Conservation (phyloP, 2,888 invertebrate species). For the Epinotia demarniana region DNA sequence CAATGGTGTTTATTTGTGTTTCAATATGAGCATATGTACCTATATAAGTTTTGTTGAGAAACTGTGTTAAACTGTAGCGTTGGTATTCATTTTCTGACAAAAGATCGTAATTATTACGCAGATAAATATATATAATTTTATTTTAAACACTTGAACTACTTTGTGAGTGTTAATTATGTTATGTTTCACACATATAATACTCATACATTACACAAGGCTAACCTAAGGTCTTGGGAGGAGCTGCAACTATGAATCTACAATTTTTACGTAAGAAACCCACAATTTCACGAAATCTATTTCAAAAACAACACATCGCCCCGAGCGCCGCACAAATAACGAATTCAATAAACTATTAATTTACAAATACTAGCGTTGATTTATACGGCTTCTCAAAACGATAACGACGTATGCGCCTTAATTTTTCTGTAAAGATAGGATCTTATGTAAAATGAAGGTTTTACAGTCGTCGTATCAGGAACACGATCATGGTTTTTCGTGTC, state of each 20-base stretch:
- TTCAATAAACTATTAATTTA: constrained; percentile 44
- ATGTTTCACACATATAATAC: not conserved
- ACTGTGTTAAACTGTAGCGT: not conserved
- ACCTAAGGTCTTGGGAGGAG: constrained; percentile 7
- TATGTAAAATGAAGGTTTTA: constrained; percentile 8
- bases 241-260: not conserved
- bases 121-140: not conserved
- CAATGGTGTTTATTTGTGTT: constrained; percentile 22
- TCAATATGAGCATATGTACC: constrained; percentile 9
- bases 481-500: constrained; percentile 68
- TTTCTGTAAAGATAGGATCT: not conserved
- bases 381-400: not conserved
- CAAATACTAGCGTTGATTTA: constrained; percentile 33
- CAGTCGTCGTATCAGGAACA: constrained; percentile 61
- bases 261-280: constrained; percentile 14
- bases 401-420: not conserved
- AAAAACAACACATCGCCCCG: constrained; percentile 12
- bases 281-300: constrained; percentile 22
- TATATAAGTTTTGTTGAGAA: constrained; percentile 12
- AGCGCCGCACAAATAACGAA: constrained; percentile 28
- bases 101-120: not conserved
- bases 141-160: not conserved
- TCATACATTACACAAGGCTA: not conserved
- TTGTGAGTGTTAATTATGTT: not conserved
- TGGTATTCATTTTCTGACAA: constrained; percentile 5